phyloP scores from a whole-genome alignment of 2,113 vertebrate species.

The Scopus umbretta region DNA sequence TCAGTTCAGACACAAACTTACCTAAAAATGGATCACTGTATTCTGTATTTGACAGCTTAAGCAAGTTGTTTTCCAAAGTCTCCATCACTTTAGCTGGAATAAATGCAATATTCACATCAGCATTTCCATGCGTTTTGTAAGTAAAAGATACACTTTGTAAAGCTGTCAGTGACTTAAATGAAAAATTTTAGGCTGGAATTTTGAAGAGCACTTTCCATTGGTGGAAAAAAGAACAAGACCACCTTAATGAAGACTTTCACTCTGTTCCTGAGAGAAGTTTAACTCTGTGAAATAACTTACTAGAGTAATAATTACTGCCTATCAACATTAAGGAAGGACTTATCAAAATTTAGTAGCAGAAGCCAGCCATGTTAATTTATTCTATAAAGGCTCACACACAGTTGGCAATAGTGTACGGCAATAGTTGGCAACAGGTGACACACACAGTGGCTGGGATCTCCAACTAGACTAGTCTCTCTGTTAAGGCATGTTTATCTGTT shows the following conservation, averaged over 20 bases:
- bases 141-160: not conserved
- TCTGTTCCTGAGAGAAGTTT: not conserved
- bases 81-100: conserved; percentile 67
- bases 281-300: not conserved
- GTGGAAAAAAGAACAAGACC: not conserved
- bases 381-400: not conserved
- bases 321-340: not conserved
- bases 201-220: not conserved
- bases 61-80: conserved; percentile 64
- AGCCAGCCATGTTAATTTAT: not conserved
- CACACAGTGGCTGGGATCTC: not conserved
- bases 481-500: not conserved
- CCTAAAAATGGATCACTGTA: conserved; percentile 70
- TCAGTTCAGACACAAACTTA: conserved; percentile 56
- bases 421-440: not conserved
- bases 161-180: not conserved
- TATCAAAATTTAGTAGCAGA: not conserved
- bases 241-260: not conserved
- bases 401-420: not conserved
- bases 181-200: not conserved
- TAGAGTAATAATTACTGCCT: not conserved
- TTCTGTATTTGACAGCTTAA: conserved; percentile 72
- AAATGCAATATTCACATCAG: not conserved
- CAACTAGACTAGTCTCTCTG: not conserved
- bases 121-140: not conserved